phyloP scores from a whole-genome alignment of 1,140 invertebrate genomes.

The Euura saliciscinereae region DNA sequence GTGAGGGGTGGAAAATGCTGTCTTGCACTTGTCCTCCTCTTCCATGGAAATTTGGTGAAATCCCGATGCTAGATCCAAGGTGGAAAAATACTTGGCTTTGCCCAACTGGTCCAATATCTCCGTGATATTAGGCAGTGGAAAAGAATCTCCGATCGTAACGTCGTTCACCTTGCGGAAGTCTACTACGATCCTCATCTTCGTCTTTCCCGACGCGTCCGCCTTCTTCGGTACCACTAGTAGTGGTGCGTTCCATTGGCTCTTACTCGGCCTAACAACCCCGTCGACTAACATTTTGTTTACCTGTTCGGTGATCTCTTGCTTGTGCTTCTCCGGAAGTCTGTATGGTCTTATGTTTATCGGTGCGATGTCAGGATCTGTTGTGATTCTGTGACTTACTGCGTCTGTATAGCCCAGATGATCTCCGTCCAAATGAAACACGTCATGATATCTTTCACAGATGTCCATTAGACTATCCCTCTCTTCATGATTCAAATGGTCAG shows the following conservation, averaged over 20 bases:
- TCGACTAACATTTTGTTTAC: slow-evolving; percentile 34
- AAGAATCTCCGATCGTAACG: slow-evolving; percentile 30
- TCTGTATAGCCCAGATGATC: slow-evolving; percentile 25
- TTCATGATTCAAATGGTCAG: slow-evolving; percentile 27
- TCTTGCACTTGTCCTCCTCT: slow-evolving; percentile 33
- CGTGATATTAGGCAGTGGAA: slow-evolving; percentile 57
- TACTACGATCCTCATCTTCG: slow-evolving; percentile 28
- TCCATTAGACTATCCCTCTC: slow-evolving; percentile 17
- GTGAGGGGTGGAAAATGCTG: slow-evolving; percentile 38
- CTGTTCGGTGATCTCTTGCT: slow-evolving; percentile 34
- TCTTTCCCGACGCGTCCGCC: slow-evolving; percentile 24
- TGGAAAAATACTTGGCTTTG: slow-evolving; percentile 42
- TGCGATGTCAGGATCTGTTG: neutral
- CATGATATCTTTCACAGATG: slow-evolving; percentile 22
- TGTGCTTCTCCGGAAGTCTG: slow-evolving; percentile 32
- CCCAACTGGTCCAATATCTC: slow-evolving; percentile 47
- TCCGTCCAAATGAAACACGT: slow-evolving; percentile 31
- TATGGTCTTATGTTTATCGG: slow-evolving; percentile 28
- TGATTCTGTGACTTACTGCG: no score
- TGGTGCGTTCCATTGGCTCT: slow-evolving; percentile 40
- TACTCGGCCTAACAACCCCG: slow-evolving; percentile 39
- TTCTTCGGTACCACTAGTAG: slow-evolving; percentile 39
- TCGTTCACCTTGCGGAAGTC: slow-evolving; percentile 30
- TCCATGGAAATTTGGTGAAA: slow-evolving; percentile 55
- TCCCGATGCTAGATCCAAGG: slow-evolving; percentile 51